These are phyloP conservation scores for Percopsis transmontana DNA, from an alignment of 2,113 vertebrate genomes.

Conservation along the genomic window DNA sequence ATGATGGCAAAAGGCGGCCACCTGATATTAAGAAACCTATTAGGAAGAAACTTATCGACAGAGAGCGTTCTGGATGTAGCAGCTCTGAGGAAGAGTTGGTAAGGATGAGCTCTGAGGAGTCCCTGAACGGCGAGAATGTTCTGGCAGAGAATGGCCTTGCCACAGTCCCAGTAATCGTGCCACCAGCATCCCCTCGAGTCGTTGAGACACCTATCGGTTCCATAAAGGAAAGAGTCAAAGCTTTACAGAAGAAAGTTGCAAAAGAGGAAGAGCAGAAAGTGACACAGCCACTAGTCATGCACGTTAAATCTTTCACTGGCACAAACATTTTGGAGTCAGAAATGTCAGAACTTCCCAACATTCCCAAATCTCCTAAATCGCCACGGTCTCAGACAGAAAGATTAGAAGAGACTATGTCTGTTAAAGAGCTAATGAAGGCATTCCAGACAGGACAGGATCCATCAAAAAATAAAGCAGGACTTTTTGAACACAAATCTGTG, in stretches of 20 bases:
- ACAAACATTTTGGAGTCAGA: constrained; percentile 61
- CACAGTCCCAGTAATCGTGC: constrained; percentile 52
- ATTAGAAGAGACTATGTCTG: constrained; percentile 95
- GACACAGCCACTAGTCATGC: constrained; percentile 58
- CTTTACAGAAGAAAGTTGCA: constrained; percentile 89
- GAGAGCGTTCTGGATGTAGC: constrained; percentile 74
- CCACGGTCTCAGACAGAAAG: constrained; percentile 83
- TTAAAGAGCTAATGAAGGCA: constrained; percentile 93
- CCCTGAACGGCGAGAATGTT: constrained; percentile 79
- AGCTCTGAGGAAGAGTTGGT: constrained; percentile 78
- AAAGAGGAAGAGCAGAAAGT: constrained; percentile 84
- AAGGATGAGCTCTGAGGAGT: constrained; percentile 84
- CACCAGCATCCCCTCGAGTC: constrained; percentile 85
- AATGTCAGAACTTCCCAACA: constrained; percentile 68
- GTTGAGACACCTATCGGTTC: constrained; percentile 95
- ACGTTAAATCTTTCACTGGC: constrained; percentile 40
- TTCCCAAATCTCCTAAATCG: constrained; percentile 82
- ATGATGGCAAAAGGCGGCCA: constrained; percentile 69
- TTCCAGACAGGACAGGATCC: constrained; percentile 96
- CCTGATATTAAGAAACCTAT: constrained; percentile 89
- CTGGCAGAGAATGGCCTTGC: constrained; percentile 64
- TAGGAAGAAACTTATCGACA: constrained; percentile 86
- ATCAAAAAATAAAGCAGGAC: constrained; percentile 88
- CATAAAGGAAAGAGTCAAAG: constrained; percentile 94
- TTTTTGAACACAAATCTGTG: constrained; percentile 89